These are phyloP conservation scores for Petaurus breviceps DNA, from an alignment of 2,113 vertebrate genomes.

Conservation along the genomic window DNA sequence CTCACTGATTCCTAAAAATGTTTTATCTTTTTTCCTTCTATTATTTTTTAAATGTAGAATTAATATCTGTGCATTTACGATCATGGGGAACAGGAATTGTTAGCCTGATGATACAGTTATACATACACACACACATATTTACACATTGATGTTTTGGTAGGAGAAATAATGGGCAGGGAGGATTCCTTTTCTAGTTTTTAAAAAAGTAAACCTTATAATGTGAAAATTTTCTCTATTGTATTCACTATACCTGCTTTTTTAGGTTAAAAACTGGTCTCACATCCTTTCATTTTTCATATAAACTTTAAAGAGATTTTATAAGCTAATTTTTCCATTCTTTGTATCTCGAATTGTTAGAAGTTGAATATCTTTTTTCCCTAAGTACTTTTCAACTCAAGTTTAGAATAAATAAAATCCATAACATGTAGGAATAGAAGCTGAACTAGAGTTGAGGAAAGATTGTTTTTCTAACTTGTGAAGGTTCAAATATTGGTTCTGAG, in stretches of 20 bases:
- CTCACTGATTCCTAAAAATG: constrained; percentile 41
- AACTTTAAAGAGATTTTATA: background rate
- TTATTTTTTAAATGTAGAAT: constrained; percentile 43
- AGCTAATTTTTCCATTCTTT: background rate
- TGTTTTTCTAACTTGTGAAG: constrained; percentile 20
- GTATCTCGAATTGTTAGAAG: constrained; percentile 13
- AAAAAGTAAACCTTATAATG: background rate
- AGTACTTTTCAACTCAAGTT: background rate
- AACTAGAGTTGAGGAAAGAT: constrained; percentile 25
- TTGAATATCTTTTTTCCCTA: background rate
- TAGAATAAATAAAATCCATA: constrained; percentile 13
- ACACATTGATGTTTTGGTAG: background rate
- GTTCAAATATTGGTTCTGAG: background rate
- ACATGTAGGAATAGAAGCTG: constrained; percentile 25
- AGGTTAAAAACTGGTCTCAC: constrained; percentile 18
- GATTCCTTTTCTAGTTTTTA: constrained; percentile 1
- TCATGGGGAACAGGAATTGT: background rate
- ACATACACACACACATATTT: too few relatives aligned
- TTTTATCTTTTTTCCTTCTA: background rate
- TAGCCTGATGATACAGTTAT: background rate
- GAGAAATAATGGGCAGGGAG: background rate
- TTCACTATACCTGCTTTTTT: background rate
- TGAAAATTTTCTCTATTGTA: constrained; percentile 31
- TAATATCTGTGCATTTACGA: background rate
- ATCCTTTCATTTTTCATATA: constrained; percentile 27